Percentiles rank a stretch among this genome's conserved stretches.
phyloP scores from a whole-genome alignment of 2,888 invertebrate genomes.

The Athripsodes cinereus region DNA sequence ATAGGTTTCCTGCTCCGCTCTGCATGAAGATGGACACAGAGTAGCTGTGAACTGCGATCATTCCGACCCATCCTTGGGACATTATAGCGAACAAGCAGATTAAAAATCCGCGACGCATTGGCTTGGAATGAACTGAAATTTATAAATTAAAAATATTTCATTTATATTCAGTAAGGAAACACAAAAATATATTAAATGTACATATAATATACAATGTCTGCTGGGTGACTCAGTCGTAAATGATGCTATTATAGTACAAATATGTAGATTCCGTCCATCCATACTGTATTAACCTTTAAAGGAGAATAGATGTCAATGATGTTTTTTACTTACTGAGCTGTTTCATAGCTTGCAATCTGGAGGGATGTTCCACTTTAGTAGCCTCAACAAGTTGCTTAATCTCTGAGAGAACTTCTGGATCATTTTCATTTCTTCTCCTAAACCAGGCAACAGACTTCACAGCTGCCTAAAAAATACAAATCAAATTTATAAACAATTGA shows the following conservation, averaged over 20 bases:
- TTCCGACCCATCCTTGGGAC: slow-evolving; percentile 15
- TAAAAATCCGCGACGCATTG: slow-evolving; percentile 13
- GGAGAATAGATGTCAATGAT: too few species aligned
- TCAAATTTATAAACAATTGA: too few species aligned
- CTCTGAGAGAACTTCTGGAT: neutral
- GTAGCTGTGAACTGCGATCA: slow-evolving; percentile 21
- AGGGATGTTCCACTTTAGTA: neutral
- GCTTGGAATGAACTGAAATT: slow-evolving; percentile 13
- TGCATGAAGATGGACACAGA: slow-evolving; percentile 20
- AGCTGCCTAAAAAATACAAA: slow-evolving; percentile 11
- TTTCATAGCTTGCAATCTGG: slow-evolving; percentile 6
- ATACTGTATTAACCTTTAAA: too few species aligned
- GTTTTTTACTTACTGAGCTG: slow-evolving; percentile 5
- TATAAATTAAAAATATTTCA: neutral
- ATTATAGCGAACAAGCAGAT: slow-evolving; percentile 6
- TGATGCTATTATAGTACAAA: too few species aligned
- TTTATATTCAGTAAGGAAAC: too few species aligned
- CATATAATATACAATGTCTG: too few species aligned
- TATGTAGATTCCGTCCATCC: neutral
- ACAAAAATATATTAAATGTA: too few species aligned
- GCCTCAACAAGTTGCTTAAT: slow-evolving; percentile 2
- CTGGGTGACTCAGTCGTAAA: too few species aligned
- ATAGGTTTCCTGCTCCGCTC: slow-evolving; percentile 11
- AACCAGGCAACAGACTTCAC: slow-evolving; percentile 9
- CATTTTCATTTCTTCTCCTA: neutral